Percentiles rank a stretch among this genome's conserved stretches.
Evolutionary conservation across 2,113 vertebrate genomes (phyloP).

Genomic region (Zapus hudsonius): DNA sequence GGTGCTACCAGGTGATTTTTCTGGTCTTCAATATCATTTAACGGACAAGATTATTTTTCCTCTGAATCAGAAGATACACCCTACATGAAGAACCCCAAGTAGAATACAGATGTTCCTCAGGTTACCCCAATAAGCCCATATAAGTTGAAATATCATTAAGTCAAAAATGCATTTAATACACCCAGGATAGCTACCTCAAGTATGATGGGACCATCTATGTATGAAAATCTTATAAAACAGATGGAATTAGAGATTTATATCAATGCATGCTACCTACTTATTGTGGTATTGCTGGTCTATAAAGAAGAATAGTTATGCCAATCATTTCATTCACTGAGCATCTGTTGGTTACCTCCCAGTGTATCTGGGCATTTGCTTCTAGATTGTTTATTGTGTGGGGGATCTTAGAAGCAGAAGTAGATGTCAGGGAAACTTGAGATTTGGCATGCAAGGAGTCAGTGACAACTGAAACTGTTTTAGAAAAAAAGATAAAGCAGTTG

Average conservation of each 20-base stretch:
- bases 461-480: background rate
- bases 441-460: constrained; percentile 2
- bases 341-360: background rate
- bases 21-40: too few relatives aligned
- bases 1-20: background rate
- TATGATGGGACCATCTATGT: background rate
- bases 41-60: too few relatives aligned
- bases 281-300: constrained; percentile 11
- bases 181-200: background rate
- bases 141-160: background rate
- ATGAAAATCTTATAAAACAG: constrained; percentile 19
- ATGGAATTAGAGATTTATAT: constrained; percentile 36
- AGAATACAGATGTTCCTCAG: background rate
- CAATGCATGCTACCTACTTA: background rate
- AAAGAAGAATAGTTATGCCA: background rate
- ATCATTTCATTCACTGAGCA: background rate
- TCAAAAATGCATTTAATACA: background rate
- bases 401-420: background rate
- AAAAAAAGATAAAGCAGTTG: background rate
- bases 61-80: background rate
- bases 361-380: constrained; percentile 16
- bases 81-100: background rate
- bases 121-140: background rate
- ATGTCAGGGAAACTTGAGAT: background rate
- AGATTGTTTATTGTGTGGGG: background rate